Evolutionary conservation across 1,140 invertebrate genomes (phyloP), one percentile per base, ranked within the genome.

Genomic region (Pachypsylla venusta): DNA sequence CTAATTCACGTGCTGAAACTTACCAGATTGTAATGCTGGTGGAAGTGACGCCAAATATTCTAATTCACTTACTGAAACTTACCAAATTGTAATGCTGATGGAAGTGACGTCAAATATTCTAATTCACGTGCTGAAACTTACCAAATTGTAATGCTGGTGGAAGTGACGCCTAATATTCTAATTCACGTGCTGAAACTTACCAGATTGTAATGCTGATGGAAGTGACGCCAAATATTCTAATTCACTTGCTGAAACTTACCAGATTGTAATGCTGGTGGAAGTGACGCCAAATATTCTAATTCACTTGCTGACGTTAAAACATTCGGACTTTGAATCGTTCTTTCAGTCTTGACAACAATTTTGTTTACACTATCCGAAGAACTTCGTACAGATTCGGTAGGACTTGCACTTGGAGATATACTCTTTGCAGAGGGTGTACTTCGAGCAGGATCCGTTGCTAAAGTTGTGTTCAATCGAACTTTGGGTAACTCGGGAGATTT

Each of bases 381-480:
- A 48, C 42, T 48, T 19, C 42, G 16, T 7, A 48, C 42, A 3
- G 42, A 48, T 10, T n/a, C 2, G 2, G 25, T 28, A 73, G 12
- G 71, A 53, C 42, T 56, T 16, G 53, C 53, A 25, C 53, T 53
- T 56, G 20, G 28, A 58, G 59, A 20, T n/a, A n/a, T 63, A 62
- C 4, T 55, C 53, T 3, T 7, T 20, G 56, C 42, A 22, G 42
- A 48, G 7, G 42, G 42, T 19, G 42, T 48, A 48, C 22, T 48
- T 10, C 85, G 73, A 12, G 86, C 86, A 1, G 86, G 86, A 71
- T 89, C 85, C 20, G 84, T 87, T 60, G 85, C 85, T 57, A 89
- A 76, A 70, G 79, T 81, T 59, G 83, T 71, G 71, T 87, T 88
- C 48, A 89, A 75, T 61, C 85, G 78, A 62, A 89, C 74, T 66